phyloP scores from a whole-genome alignment of 2,888 invertebrate species.

The Cerceris ruficornis region DNA sequence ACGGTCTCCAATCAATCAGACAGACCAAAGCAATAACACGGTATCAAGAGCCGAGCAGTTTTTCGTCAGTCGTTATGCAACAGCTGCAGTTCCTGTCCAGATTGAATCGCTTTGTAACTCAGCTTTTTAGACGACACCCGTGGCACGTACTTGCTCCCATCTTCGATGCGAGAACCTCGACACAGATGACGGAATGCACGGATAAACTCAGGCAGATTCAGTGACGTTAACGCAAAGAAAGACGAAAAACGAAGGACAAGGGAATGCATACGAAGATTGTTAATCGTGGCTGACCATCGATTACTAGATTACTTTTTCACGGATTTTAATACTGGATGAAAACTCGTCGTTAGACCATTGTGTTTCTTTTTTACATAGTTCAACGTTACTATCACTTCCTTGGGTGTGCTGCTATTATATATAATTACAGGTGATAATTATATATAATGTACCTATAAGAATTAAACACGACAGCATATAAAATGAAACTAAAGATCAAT shows the following conservation, averaged over 20 bases:
- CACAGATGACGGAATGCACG: constrained; percentile 17
- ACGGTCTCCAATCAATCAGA: background rate
- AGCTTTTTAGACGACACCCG: constrained; percentile 24
- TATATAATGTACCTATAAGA: constrained; percentile 5
- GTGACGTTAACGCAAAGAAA: constrained; percentile 1
- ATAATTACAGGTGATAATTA: constrained; percentile 13
- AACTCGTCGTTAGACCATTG: constrained; percentile 12
- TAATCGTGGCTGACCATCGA: constrained; percentile 20
- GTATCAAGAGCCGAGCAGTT: background rate
- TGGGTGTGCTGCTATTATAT: constrained; percentile 19
- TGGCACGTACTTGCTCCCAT: constrained; percentile 14
- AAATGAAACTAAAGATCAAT: constrained; percentile 9
- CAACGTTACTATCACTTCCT: constrained; percentile 26
- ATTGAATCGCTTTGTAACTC: constrained; percentile 12
- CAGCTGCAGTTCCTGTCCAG: constrained; percentile 27
- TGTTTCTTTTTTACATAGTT: background rate
- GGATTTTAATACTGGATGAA: constrained; percentile 60
- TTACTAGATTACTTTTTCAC: constrained; percentile 61
- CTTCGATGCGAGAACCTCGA: constrained; percentile 2
- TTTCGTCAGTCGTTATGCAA: background rate
- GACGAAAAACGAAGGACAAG: constrained; percentile 17
- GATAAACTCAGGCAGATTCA: constrained; percentile 13
- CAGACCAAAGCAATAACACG: background rate
- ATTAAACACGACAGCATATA: too few species aligned
- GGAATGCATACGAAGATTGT: constrained; percentile 10